Conservation (phyloP, 1,140 invertebrate species). For the Panonychus citri region DNA sequence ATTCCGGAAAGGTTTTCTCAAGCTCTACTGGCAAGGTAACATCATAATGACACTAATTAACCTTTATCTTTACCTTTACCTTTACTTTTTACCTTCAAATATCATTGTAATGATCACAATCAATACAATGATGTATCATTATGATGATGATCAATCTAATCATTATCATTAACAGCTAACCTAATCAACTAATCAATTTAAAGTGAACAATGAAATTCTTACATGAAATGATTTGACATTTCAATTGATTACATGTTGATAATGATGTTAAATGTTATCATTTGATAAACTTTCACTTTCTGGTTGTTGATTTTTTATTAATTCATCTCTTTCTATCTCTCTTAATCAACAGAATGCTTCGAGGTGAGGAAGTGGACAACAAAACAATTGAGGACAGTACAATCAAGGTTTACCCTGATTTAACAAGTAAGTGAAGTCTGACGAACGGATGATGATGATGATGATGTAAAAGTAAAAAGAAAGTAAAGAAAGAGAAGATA, state of each 20-base stretch:
- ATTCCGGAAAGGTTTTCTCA: slow-evolving; percentile 67
- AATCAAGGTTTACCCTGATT: slow-evolving; percentile 60
- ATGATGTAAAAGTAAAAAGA: neutral
- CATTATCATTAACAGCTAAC: too few relatives aligned
- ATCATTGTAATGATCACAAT: too few relatives aligned
- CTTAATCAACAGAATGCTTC: slow-evolving; percentile 30
- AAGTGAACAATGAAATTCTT: too few relatives aligned
- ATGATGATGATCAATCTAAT: too few relatives aligned
- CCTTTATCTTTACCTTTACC: neutral
- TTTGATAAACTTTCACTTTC: neutral
- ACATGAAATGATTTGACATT: too few relatives aligned
- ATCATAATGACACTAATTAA: neutral
- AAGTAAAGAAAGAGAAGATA: neutral
- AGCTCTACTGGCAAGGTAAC: slow-evolving; percentile 35
- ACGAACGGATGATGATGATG: neutral
- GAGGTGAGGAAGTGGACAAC: slow-evolving; percentile 41
- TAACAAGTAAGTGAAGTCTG: slow-evolving; percentile 46
- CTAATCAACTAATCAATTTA: too few relatives aligned
- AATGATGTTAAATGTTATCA: neutral
- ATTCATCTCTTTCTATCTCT: neutral
- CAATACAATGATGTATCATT: too few relatives aligned
- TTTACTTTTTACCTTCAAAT: too few relatives aligned
- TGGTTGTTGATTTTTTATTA: neutral
- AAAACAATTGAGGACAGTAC: slow-evolving; percentile 55
- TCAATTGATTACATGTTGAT: too few relatives aligned